Percentiles rank a stretch among this genome's conserved stretches.
These are phyloP conservation scores for Micrasema longulum DNA, from an alignment of 1,140 invertebrate genomes.

Conservation along the genomic window DNA sequence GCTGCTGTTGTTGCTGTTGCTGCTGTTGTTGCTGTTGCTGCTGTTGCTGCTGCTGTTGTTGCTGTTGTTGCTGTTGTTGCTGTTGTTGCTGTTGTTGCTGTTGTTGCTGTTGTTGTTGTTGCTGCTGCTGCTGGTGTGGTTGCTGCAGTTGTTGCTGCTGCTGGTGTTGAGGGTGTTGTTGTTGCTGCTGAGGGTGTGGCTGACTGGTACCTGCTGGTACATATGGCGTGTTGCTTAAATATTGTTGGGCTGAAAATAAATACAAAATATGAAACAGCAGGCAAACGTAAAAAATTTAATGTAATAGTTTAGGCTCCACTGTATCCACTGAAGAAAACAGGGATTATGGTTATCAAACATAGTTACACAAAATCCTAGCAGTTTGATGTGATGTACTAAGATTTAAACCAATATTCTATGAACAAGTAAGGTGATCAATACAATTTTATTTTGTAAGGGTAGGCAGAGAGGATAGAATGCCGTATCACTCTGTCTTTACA, in stretches of 20 bases:
- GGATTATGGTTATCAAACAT: no score
- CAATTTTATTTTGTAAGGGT: no score
- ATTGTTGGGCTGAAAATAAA: conserved; percentile 43
- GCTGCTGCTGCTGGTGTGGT: conserved; percentile 41
- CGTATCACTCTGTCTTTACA: no score
- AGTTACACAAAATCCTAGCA: no score
- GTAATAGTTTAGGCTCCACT: no score
- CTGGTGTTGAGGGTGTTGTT: conserved; percentile 49
- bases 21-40: conserved; percentile 55
- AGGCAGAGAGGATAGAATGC: no score
- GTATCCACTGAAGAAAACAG: no score
- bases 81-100: conserved; percentile 46
- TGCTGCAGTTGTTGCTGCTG: conserved; percentile 52
- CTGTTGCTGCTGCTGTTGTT: conserved; percentile 54
- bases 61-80: conserved; percentile 57
- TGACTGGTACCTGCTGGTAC: conserved; percentile 53
- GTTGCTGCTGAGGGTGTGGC: conserved; percentile 56
- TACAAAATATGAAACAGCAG: no score
- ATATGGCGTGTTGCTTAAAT: conserved; percentile 43
- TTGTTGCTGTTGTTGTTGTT: conserved; percentile 49
- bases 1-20: conserved; percentile 55
- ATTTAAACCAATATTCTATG: no score
- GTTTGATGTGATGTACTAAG: no score
- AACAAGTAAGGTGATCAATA: no score
- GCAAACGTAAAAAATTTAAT: no score